Base-by-base conservation (phyloP, 1,140 invertebrate genomes). In the Trypoxylus dichotomus region DNA sequence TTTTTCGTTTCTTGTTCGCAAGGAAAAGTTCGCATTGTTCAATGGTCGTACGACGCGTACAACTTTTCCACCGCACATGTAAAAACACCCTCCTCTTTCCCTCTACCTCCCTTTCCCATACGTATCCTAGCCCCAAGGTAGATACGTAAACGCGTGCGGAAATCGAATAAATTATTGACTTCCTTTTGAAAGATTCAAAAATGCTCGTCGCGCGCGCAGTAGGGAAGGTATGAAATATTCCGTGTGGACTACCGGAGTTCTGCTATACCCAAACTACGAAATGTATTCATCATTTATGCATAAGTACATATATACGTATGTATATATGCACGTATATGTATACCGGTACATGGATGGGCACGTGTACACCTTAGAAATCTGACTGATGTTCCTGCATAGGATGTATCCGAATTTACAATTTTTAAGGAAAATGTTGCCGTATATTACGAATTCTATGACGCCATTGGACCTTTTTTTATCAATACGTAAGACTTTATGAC, bases 101-200 rank as follows among this genome's bases (percentile, higher is more conserved):
- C 32, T 37, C 32, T 0, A 5, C 32, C 5, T 32, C 2, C 32
- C 32, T 37, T 8, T 0, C 32, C 32, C 5, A 8, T 37, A 37
- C 32, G 32, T 37, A 37, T 37, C 32, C 32, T 8, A 37, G 10
- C 32, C 32, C 32, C 32, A 8, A 0, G 3, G 21, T 68, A 27
- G 19, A 68, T 25, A 68, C 60, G 60, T 68, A 24, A 58, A 68
- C 60, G 60, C 60, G 60, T 68, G 60, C 24, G 60, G 24, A 24
- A 68, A 24, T 68, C 60, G 60, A 25, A 68, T 68, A 68, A 68
- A 68, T 68, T 68, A 68, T 68, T 68, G 60, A 68, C 60, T 68
- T 68, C 60, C 60, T 29, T 24, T 68, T 68, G 60, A 68, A 68
- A 68, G 60, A 68, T 68, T 68, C 60, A 68, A 68, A 68, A 68